Base-by-base conservation (phyloP, 2,888 invertebrate species). In the Tricholauxania praeusta region DNA sequence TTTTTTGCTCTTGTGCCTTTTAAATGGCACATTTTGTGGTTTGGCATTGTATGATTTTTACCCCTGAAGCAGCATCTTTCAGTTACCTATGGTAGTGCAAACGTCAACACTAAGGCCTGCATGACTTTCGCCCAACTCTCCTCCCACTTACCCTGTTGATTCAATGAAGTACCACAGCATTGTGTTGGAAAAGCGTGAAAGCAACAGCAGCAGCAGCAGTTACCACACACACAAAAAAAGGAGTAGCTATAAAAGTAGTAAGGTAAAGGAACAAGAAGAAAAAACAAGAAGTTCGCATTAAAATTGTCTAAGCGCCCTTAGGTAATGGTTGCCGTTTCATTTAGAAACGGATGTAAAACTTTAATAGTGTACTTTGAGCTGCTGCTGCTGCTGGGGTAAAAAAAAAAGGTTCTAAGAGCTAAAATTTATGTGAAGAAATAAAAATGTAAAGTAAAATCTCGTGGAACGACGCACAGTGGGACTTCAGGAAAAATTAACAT, bases 301-400 rank as follows among this genome's bases (percentile, higher is more conserved):
- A 55, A 67, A 53, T 55, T 55, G 67, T 55, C 48, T 47, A 67
- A 67, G 49, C 55, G 67, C 55, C 57, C 49, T 49, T n/a, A 52
- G 53, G 19, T 66, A 66, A 15, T 28, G 65, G 59, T 60, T 62
- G 70, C 62, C 28, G 17, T 62, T 70, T 62, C 63, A 70, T 63
- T 70, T 63, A 53, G 70, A 63, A 70, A 52, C 70, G 70, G 70
- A 70, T 62, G 70, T 70, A 53, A 70, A 70, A 70, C 63, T 63
- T 70, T 63, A 60, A 60, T 69, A 62, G 63, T 63, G 63, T 62
- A 53, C 39, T 47, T 68, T 59, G 48, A 68, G 49, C 48, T 57
- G 39, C 39, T 64, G 19, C 63, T 60, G 32, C 47, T n/a, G 39
- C 71, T 14, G 39, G 60, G 59, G 48, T 57, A 68, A 68, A 22